Evolutionary conservation across 2,113 vertebrate species (phyloP), one percentile per base, ranked within the genome.

Genomic region (Micronycteris hirsuta): DNA sequence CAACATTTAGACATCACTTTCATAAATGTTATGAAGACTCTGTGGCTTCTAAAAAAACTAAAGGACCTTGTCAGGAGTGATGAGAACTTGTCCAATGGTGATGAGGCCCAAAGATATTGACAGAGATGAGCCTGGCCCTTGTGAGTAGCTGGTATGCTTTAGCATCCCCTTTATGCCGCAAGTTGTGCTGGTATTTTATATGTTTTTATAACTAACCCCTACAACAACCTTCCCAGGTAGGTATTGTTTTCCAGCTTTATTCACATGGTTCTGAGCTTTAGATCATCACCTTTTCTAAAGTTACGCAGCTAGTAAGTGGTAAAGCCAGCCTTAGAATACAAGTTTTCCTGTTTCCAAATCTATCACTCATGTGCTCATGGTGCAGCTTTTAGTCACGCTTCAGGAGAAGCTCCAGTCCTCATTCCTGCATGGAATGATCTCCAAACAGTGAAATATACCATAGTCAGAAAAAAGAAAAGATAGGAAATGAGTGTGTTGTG

Each of bases 291-390:
- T 74, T 43, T 95, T 74, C 20, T 38, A 74, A 86, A 31, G 15
- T 16, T 10, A 19, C 54, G 1, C 7, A 26, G 0, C 4, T 61
- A 4, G 2, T n/a, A 41, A 54, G 8, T 52, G 38, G 6, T 63
- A 41, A 71, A 93, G n/a, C 6, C 28, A 54, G 10, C 80, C 7
- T 63, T 54, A 15, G 19, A 45, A 22, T 36, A 73, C 15, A 49
- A 13, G 33, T 47, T 68, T 26, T 4, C 14, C 3, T 67, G 5
- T 65, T 47, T 90, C 61, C 33, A 24, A 26, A 63, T n/a, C 49
- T 31, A 17, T 63, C 26, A 7, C 22, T 22, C 12, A n/a, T 14
- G 3, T 52, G 61, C 36, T 67, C n/a, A 4, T 63, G 19, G 3
- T 63, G 28, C 41, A 41, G 4, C 33, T 47, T 49, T 47, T 19